Evolutionary conservation across 2,888 invertebrate genomes (phyloP), one percentile per base, ranked within the genome.

Genomic region (Taphrorychus bicolor): DNA sequence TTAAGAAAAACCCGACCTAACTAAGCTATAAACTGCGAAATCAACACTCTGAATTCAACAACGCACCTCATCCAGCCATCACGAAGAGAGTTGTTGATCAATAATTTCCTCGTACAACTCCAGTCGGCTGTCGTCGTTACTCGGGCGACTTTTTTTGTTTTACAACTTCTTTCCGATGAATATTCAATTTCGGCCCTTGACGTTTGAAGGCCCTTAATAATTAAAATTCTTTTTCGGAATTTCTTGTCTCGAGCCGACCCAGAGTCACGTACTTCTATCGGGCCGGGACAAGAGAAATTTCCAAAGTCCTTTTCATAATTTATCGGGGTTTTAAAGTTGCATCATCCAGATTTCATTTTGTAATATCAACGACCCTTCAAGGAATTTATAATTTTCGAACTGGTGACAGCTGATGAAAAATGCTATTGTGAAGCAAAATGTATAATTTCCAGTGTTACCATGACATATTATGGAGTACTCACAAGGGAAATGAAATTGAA

Each of bases 161-260:
- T 64, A 52, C 41, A n/a, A 58, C 52, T 42, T 32, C 48, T 63
- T 49, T 22, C 51, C 57, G 32, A 57, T 63, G 63, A 63, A 63
- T 63, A 63, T 63, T 63, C 56, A 57, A 63, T 63, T 56, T 56
- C 32, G 40, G 62, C 54, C 22, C 62, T 56, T 48, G 62, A 62
- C 62, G 45, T 62, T 56, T 62, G 56, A 56, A 63, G 56, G 56
- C 18, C 19, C 49, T 49, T 57, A 63, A 63, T 63, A 63, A 63
- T 63, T 63, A 63, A 62, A 56, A 63, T 57, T 63, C 49, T 57
- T 56, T 23, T 63, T 63, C 56, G 63, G 49, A 32, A 56, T 49
- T 56, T 56, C 48, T 5, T 17, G 9, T 19, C 23, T 45, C 14
- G 40, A 22, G 11, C 17, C 17, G 24, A 17, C 24, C 19, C 17